Percentiles rank a stretch among this genome's conserved stretches.
Conservation (phyloP, 2,888 invertebrate species). For the Pimpla rufipes region DNA sequence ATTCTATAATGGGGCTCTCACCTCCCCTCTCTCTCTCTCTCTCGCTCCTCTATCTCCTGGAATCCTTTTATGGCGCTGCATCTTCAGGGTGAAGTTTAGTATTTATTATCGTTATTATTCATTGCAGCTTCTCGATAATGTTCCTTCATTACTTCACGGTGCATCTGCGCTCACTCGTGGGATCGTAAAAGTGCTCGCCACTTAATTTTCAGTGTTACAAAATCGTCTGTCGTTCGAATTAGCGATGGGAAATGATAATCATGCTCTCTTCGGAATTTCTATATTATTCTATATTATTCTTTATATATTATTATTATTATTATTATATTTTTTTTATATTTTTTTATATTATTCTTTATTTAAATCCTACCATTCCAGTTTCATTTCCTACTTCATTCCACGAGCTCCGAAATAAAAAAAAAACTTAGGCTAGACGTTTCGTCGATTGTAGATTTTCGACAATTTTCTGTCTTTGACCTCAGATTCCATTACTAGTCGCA, state of each 20-base stretch:
- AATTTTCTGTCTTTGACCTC: too few relatives aligned
- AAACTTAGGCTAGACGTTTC: too few relatives aligned
- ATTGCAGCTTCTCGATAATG: constrained; percentile 25
- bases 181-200: constrained; percentile 5
- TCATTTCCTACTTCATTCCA: too few relatives aligned
- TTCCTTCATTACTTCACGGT: constrained; percentile 21
- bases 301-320: too few relatives aligned
- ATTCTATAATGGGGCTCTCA: constrained; percentile 33
- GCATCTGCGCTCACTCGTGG: constrained; percentile 5
- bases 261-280: too few relatives aligned
- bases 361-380: too few relatives aligned
- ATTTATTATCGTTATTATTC: constrained; percentile 58
- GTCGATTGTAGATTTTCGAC: too few relatives aligned
- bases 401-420: too few relatives aligned
- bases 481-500: too few relatives aligned
- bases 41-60: constrained; percentile 17
- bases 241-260: background rate
- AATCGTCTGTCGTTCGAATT: background rate
- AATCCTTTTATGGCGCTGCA: constrained; percentile 55
- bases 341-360: too few relatives aligned
- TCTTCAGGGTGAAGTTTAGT: constrained; percentile 33
- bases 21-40: background rate
- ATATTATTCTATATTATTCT: too few relatives aligned
- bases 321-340: too few relatives aligned
- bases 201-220: background rate